These are phyloP conservation scores for Cydia strobilella DNA, from an alignment of 1,140 invertebrate genomes.

Conservation along the genomic window DNA sequence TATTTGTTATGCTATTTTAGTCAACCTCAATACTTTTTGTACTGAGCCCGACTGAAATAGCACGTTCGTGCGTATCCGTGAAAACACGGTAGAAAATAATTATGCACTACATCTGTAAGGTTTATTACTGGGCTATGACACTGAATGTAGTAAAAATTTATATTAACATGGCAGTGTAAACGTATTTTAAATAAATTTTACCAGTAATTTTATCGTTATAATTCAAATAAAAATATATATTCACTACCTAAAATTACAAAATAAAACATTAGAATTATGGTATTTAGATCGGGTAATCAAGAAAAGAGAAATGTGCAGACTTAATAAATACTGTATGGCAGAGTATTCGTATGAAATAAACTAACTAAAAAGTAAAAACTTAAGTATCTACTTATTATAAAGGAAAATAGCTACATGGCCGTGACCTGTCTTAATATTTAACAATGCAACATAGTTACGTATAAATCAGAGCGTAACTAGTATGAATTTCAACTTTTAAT, in stretches of 20 bases:
- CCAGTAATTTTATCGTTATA: conserved; percentile 2
- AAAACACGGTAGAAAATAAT: no score
- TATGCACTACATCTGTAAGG: no score
- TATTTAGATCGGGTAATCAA: conserved; percentile 67
- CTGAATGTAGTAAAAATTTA: background rate
- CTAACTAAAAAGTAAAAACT: conserved; percentile 51
- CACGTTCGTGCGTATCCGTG: no score
- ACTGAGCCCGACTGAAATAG: no score
- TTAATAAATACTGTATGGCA: conserved; percentile 78
- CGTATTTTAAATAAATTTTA: background rate
- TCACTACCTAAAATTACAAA: conserved; percentile 53
- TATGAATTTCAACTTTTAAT: background rate
- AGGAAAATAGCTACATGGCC: conserved; percentile 46
- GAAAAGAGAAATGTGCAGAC: conserved; percentile 66
- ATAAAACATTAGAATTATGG: conserved; percentile 50
- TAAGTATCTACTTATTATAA: conserved; percentile 60
- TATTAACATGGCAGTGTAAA: background rate
- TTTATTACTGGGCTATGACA: background rate
- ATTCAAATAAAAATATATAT: conserved; percentile 37
- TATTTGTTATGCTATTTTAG: no score
- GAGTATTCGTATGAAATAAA: conserved; percentile 57
- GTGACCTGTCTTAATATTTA: conserved; percentile 15
- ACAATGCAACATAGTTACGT: background rate
- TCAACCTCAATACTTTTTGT: no score
- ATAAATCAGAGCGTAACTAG: background rate